Conservation (phyloP, 53 echinoderm and acorn worm species). For the Temnopleurus reevesii region DNA sequence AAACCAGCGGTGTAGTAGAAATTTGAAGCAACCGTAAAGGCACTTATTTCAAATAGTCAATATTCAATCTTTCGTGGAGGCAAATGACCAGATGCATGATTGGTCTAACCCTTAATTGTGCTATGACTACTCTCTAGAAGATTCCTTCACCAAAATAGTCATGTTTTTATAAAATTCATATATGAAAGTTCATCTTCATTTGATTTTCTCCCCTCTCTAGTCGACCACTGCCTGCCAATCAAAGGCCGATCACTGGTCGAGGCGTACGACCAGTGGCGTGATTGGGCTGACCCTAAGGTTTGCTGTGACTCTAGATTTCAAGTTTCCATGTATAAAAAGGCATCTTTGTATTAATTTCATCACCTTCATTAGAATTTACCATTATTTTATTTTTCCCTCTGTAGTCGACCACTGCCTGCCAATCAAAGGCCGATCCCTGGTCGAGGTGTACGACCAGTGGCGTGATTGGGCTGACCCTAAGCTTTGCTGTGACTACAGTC, state of each 20-base stretch:
- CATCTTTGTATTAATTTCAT: too few relatives aligned
- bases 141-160: too few relatives aligned
- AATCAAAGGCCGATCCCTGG: constrained; percentile 69
- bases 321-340: too few relatives aligned
- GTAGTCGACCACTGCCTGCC: constrained; percentile 94
- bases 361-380: background rate
- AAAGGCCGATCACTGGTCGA: constrained; percentile 80
- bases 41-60: too few relatives aligned
- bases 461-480: constrained; percentile 85
- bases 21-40: too few relatives aligned
- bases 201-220: constrained; percentile 48
- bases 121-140: too few relatives aligned
- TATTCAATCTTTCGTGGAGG: too few relatives aligned
- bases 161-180: too few relatives aligned
- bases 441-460: constrained; percentile 97
- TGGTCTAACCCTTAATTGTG: too few relatives aligned
- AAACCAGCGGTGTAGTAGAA: too few relatives aligned
- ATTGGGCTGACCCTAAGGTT: constrained; percentile 87
- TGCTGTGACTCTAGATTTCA: constrained; percentile 99
- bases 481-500: constrained; percentile 97
- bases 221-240: constrained; percentile 87
- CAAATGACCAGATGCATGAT: too few relatives aligned
- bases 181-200: too few relatives aligned
- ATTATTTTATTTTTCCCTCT: background rate
- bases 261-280: constrained; percentile 94